Base-by-base conservation (phyloP, 2,797 vertebrate species). In the Oryzias sinensis region DNA sequence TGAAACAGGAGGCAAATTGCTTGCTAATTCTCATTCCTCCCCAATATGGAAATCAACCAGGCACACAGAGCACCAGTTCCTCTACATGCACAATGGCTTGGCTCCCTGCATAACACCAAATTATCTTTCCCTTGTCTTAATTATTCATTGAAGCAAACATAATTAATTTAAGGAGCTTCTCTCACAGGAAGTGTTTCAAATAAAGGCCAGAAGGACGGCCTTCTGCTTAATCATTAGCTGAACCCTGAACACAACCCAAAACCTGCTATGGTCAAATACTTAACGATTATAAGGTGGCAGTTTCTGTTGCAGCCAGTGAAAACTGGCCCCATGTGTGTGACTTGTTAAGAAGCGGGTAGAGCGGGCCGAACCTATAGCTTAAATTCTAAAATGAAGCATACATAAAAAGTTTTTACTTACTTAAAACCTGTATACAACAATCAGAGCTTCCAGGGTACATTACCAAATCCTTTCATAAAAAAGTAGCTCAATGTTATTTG, bases 81-180 rank as follows among this genome's bases (percentile, higher is more conserved):
- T 65, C 70, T 73, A 77, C 83, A 85, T 59, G 80, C 85, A 89
- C 85, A 89, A 84, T 88, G 80, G 80, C 70, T 77, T 72, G 80
- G 74, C 83, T 81, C 61, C 58, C 76, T 80, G 84, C 70, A 66
- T 83, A 83, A 87, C 79, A 77, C 77, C 76, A 88, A 85, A 88
- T 88, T 87, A 88, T 90, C 86, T 90, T 88, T 83, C 81, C 80
- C 74, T 59, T 49, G 71, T 80, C 79, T 89, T 85, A 90, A 91
- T 89, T 90, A 91, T 90, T 90, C 86, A 91, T 89, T 87, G n/a
- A 89, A 78, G 79, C 85, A 87, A 91, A 91, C 85, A 88, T 88
- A 89, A 91, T 91, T 89, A 89, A 89, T 90, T 90, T 87, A 89
- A 81, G 81, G 78, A 82, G 83, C 83, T 77, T 84, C 79, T 80